Evolutionary conservation across 2,797 vertebrate genomes (phyloP).

Genomic region (Anguilla anguilla): DNA sequence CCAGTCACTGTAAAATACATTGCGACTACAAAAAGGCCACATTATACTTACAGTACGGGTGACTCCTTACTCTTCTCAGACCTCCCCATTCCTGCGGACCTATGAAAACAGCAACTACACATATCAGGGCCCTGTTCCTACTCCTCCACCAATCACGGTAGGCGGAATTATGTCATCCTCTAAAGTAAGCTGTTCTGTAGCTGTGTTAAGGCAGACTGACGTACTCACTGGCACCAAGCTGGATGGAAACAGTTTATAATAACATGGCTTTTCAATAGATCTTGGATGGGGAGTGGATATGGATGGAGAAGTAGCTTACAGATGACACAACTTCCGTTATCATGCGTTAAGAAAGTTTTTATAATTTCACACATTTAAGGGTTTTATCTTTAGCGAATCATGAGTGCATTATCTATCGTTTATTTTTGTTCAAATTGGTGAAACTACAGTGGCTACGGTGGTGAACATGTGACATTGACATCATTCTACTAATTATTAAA

Average conservation of each 20-base stretch:
- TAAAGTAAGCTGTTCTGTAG: neutral
- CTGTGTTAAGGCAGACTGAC: neutral
- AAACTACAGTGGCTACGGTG: neutral
- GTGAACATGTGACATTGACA: neutral
- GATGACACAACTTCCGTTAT: neutral
- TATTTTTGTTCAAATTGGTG: neutral
- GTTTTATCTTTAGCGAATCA: neutral
- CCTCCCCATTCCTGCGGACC: constrained; percentile 78
- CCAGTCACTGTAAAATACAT: neutral
- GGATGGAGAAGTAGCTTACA: neutral
- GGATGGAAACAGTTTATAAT: neutral
- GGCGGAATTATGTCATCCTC: constrained; percentile 34
- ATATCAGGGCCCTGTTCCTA: constrained; percentile 60
- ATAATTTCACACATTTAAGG: neutral
- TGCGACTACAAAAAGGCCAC: neutral
- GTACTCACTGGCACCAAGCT: neutral
- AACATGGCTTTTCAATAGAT: neutral
- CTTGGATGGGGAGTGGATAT: neutral
- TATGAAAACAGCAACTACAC: constrained; percentile 79
- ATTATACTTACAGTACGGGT: neutral
- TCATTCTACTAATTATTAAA: neutral
- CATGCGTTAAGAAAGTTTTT: neutral
- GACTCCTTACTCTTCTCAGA: constrained; percentile 54
- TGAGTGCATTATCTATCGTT: neutral
- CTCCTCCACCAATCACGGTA: constrained; percentile 70